A percentile compares a stretch with the other conserved stretches of the same genome.
Conservation (phyloP, 1,140 invertebrate genomes). For the Drosophila varians region DNA sequence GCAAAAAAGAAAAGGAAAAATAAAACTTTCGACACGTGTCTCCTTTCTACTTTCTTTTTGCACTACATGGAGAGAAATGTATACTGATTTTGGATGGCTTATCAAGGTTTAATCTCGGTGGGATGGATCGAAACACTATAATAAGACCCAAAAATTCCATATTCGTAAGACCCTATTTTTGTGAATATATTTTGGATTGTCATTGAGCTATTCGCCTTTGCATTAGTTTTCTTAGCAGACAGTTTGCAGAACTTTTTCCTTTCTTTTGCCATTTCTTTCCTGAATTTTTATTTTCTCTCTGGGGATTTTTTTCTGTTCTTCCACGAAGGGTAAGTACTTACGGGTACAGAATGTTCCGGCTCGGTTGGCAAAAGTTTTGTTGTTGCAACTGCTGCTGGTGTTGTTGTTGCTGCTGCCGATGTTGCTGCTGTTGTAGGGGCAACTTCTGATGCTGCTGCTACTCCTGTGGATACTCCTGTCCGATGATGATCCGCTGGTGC, state of each 20-base stretch:
- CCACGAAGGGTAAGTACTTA: conserved; percentile 61
- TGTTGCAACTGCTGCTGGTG: conserved; percentile 48
- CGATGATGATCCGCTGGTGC: conserved; percentile 23
- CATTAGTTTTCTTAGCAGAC: no score
- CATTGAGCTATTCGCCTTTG: no score
- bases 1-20: conserved; percentile 21
- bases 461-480: conserved; percentile 17
- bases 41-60: conserved; percentile 16
- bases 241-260: conserved; percentile 31
- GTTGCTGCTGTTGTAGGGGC: conserved; percentile 35
- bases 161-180: no score
- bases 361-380: conserved; percentile 80
- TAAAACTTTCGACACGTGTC: conserved; percentile 59
- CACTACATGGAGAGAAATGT: conserved; percentile 7
- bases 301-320: background rate
- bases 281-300: conserved; percentile 1
- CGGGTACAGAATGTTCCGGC: conserved; percentile 84
- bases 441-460: conserved; percentile 31
- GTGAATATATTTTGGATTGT: no score
- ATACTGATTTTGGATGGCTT: background rate
- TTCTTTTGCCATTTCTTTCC: conserved; percentile 9
- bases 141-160: no score
- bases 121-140: no score
- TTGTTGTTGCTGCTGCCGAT: conserved; percentile 32
- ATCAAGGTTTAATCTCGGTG: no score